Evolutionary conservation across 2,113 vertebrate species (phyloP).

Genomic region (Odontesthes bonariensis): DNA sequence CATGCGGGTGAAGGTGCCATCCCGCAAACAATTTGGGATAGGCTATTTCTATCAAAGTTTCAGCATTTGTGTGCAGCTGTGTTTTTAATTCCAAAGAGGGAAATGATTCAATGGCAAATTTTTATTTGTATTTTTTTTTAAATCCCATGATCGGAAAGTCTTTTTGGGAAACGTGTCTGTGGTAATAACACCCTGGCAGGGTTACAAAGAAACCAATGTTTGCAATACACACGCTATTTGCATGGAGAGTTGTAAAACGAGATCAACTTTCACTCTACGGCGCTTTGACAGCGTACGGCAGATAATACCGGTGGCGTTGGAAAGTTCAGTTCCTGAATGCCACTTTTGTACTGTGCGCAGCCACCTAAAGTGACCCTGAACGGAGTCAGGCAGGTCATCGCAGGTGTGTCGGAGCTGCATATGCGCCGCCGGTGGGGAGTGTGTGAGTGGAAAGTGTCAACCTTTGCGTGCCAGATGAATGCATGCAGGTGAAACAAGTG

Average conservation of each 20-base stretch:
- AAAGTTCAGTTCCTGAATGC: background rate
- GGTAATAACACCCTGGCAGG: background rate
- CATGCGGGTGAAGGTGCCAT: background rate
- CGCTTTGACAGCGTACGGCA: background rate
- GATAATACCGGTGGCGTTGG: background rate
- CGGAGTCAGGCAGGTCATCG: background rate
- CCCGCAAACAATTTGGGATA: background rate
- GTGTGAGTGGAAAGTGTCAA: slow-evolving; percentile 32
- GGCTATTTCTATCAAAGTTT: background rate
- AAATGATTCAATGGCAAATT: no score
- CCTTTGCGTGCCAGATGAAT: slow-evolving; percentile 55
- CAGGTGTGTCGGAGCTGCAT: background rate
- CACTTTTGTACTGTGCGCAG: background rate
- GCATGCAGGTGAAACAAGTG: slow-evolving; percentile 12
- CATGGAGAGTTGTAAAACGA: slow-evolving; percentile 1
- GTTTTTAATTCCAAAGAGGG: background rate
- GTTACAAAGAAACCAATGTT: slow-evolving; percentile 32
- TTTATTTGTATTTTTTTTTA: no score
- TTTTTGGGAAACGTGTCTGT: background rate
- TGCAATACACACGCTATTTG: slow-evolving; percentile 47
- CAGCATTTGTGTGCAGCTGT: background rate
- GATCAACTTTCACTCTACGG: background rate
- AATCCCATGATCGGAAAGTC: background rate
- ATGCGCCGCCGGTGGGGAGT: slow-evolving; percentile 17
- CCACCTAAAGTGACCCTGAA: background rate